Base-by-base conservation (phyloP, 2,113 vertebrate species). In the Apodemus sylvaticus region DNA sequence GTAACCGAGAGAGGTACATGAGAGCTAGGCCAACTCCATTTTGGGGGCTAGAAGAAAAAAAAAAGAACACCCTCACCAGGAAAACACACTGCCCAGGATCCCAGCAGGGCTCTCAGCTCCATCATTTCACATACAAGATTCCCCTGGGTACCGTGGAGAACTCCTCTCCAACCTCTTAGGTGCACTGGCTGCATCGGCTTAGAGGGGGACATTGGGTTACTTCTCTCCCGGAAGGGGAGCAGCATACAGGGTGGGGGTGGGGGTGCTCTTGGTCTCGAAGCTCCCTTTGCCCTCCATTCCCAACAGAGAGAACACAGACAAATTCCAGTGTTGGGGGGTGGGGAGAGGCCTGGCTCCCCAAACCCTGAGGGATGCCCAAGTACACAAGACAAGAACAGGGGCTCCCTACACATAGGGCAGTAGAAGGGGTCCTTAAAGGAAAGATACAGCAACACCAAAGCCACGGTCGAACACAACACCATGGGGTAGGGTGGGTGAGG, bases 401-500 rank as follows among this genome's bases (percentile, higher is more conserved):
- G 98, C 98, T 97, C 97, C 98, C 96, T 96, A 96, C 98, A 98
- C 97, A 97, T 62, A 96, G 97, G 90, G 97, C 90, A 97, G 98
- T 66, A 66, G 98, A 74, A 34, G 78, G 55, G 64, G 66, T 53
- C 90, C 92, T 79, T 97, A 95, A 95, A 97, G 97, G 97, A 96
- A 96, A 98, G 98, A 76, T 51, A 94, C 86, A 98, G 98, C 96
- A 97, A 98, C 98, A 98, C 98, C 98, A 95, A 98, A 98, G 98
- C 98, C 98, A 99, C 98, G 97, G 98, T 98, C 85, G 98, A 98
- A 97, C 97, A 98, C 98, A 91, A 98, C 98, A 98, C 98, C 98
- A 98, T 86, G 95, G 97, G 95, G 8, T 94, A 96, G 96, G 94
- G 95, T 0, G 71, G 86, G 96, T 62, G 86, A 3, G 85, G 85